Evolutionary conservation across 2,888 invertebrate genomes (phyloP), one percentile per base, ranked within the genome.

Genomic region (Nysson spinosus): DNA sequence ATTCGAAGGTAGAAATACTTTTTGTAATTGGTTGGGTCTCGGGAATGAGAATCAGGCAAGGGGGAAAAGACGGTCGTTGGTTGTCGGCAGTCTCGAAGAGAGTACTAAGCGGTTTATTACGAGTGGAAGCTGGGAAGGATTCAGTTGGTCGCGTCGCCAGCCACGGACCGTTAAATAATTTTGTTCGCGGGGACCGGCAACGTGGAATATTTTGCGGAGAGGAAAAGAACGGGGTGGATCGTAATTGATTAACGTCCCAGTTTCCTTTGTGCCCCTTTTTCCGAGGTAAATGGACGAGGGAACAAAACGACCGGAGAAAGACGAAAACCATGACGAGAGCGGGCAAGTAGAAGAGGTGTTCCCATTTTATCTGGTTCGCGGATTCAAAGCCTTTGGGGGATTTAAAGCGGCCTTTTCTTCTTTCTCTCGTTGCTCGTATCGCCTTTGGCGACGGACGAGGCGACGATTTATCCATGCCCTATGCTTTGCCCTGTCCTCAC

Each of bases 181-280:
- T n/a, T n/a, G n/a, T n/a, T n/a, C n/a, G n/a, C n/a, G n/a, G n/a
- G n/a, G n/a, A n/a, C n/a, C n/a, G n/a, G n/a, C n/a, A n/a, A n/a
- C n/a, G n/a, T n/a, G n/a, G n/a, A 19, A 46, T 34, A 32, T 46
- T 12, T 20, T 5, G 32, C 3, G 6, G 19, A 17, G 30, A 4
- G 9, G 6, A 35, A 20, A 37, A 20, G 7, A 7, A 24, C 22
- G 9, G n/a, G 43, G 26, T 14, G 12, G 9, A 20, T 5, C 26
- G 12, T 40, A 51, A 62, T 56, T 63, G 58, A 58, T 63, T 58
- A 52, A 58, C 42, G 55, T 60, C 17, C 46, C 40, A 44, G 44
- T 55, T 55, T 55, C 34, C 50, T 61, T 46, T 61, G 40, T 42
- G 37, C 40, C 44, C 46, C 34, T 44, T 40, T 51, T 16, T 11